These are phyloP conservation scores for Tipula unca DNA, from an alignment of 2,888 invertebrate species.

Conservation along the genomic window DNA sequence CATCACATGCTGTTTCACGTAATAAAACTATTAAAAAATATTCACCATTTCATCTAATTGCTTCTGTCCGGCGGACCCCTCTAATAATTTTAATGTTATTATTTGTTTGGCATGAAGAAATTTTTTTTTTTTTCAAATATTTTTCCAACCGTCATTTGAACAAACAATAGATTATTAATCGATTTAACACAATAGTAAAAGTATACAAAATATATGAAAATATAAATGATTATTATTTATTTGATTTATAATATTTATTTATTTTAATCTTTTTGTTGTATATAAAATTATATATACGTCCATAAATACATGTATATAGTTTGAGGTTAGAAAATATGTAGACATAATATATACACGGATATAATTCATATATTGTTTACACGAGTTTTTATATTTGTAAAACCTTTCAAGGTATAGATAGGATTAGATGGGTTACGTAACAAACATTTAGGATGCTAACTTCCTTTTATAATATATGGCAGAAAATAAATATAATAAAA, in stretches of 20 bases:
- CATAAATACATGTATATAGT: not conserved
- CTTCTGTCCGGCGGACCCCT: not conserved
- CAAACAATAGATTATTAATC: not conserved
- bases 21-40: not conserved
- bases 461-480: not conserved
- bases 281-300: no score
- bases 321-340: not conserved
- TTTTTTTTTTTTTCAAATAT: not conserved
- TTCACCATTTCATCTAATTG: not conserved
- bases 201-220: not conserved
- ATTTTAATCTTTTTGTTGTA: slow-evolving; percentile 8
- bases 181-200: not conserved
- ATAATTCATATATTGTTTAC: not conserved
- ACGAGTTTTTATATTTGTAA: not conserved
- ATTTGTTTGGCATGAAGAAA: not conserved
- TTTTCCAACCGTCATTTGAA: not conserved
- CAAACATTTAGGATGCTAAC: not conserved
- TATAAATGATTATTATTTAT: slow-evolving; percentile 1
- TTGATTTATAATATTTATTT: slow-evolving; percentile 14
- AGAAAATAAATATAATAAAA: not conserved
- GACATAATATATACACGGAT: not conserved
- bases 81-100: not conserved
- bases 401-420: not conserved
- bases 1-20: not conserved
- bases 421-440: not conserved